Conservation (phyloP, 2,113 vertebrate genomes). For the Ancistrus triradiatus region DNA sequence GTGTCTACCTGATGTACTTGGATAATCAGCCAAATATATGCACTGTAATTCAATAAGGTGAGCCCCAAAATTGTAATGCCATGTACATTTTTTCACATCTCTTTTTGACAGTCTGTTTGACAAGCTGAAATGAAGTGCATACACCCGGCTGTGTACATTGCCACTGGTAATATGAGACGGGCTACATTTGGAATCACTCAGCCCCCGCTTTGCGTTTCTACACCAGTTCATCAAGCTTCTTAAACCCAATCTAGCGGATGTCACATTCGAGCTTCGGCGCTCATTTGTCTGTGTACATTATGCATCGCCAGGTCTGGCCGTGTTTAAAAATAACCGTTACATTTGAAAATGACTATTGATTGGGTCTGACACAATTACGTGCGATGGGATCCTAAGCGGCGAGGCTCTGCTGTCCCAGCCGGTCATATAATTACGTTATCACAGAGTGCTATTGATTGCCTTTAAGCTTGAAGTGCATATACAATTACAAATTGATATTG, state of each 20-base stretch:
- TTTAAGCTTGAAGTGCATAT: constrained; percentile 48
- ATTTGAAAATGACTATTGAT: constrained; percentile 50
- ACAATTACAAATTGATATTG: constrained; percentile 46
- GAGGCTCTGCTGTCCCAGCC: constrained; percentile 24
- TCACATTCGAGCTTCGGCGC: neutral
- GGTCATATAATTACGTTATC: constrained; percentile 47
- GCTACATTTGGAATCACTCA: neutral
- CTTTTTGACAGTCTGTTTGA: too few species aligned
- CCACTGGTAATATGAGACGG: neutral
- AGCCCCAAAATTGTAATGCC: too few species aligned
- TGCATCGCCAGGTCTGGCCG: constrained; percentile 5
- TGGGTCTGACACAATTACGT: constrained; percentile 37
- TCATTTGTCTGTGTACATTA: constrained; percentile 18
- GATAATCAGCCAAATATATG: too few species aligned
- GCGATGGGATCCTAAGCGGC: constrained; percentile 31
- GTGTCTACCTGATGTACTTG: too few species aligned
- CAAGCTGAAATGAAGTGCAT: neutral
- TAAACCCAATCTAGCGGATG: neutral
- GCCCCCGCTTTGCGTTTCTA: too few species aligned
- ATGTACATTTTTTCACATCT: too few species aligned
- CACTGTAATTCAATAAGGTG: too few species aligned
- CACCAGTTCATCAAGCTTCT: neutral
- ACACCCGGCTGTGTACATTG: neutral
- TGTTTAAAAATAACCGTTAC: constrained; percentile 40
- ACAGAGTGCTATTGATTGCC: constrained; percentile 51